A percentile compares a stretch with the other conserved stretches of the same genome.
Evolutionary conservation across 2,797 vertebrate genomes (phyloP).

Genomic region (Zonotrichia albicollis): DNA sequence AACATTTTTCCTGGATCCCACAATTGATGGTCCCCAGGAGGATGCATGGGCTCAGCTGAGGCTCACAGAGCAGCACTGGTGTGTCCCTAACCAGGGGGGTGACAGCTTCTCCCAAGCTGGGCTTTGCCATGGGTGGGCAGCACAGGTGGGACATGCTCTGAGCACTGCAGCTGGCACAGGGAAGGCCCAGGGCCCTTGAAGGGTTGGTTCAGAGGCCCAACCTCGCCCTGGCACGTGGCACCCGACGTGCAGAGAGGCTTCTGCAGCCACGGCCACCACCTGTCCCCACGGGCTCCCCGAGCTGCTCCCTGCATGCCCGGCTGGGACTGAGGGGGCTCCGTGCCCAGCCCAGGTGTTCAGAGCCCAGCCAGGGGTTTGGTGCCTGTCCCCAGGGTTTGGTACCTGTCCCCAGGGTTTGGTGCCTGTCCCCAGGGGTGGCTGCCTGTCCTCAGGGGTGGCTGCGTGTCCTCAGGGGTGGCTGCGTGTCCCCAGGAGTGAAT

Average conservation of each 20-base stretch:
- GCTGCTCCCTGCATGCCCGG: fast-evolving
- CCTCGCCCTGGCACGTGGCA: neutral
- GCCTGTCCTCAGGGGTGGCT: neutral
- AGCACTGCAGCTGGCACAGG: neutral
- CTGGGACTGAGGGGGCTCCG: neutral
- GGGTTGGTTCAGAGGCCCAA: neutral
- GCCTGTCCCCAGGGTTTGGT: fast-evolving
- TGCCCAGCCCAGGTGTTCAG: neutral
- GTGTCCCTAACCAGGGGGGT: fast-evolving
- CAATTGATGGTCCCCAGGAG: neutral
- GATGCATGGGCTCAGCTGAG: neutral
- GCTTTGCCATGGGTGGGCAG: fast-evolving
- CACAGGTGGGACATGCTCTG: fast-evolving
- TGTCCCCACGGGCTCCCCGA: fast-evolving
- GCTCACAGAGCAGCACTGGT: neutral
- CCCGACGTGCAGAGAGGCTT: neutral
- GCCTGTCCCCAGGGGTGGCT: neutral
- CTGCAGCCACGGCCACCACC: neutral
- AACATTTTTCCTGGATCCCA: neutral
- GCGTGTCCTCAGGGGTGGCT: neutral
- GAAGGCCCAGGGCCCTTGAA: neutral
- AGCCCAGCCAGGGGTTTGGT: neutral
- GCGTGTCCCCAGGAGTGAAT: neutral
- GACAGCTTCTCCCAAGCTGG: neutral
- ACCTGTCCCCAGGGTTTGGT: neutral